These are phyloP conservation scores for Pogonophryne albipinna DNA, from an alignment of 2,797 vertebrate genomes.

Conservation along the genomic window DNA sequence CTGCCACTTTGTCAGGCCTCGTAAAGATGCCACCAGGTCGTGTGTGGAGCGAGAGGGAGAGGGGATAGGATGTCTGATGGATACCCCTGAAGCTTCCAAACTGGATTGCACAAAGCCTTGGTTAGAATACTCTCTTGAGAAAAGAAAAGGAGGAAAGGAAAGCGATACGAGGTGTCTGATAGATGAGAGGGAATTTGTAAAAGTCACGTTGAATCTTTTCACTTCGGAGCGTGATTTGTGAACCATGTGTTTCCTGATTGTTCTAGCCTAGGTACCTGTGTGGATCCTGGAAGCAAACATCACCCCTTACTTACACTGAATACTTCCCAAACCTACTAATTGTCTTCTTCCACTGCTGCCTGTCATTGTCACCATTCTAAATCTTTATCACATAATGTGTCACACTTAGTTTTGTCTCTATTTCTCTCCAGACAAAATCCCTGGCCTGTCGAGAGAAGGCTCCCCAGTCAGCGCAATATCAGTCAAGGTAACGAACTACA, in stretches of 20 bases:
- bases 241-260: constrained; percentile 35
- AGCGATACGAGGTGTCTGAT: constrained; percentile 1
- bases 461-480: constrained; percentile 92
- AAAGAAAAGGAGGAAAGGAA: not conserved
- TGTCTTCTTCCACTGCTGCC: constrained; percentile 5
- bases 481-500: constrained; percentile 82
- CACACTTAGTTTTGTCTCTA: not conserved
- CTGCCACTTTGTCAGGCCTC: constrained; percentile 77
- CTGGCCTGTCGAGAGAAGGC: constrained; percentile 89
- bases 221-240: not conserved
- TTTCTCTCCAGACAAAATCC: constrained; percentile 88
- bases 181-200: not conserved
- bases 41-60: constrained; percentile 56
- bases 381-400: not conserved
- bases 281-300: constrained; percentile 43
- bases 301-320: not conserved
- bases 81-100: constrained; percentile 72
- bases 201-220: not conserved
- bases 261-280: constrained; percentile 38
- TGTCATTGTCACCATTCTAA: constrained; percentile 1
- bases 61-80: constrained; percentile 74
- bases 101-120: constrained; percentile 4
- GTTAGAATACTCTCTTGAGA: not conserved
- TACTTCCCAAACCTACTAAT: constrained; percentile 28
- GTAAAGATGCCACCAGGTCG: constrained; percentile 78